A percentile compares a stretch with the other conserved stretches of the same genome.
These are phyloP conservation scores for Platysternon megacephalum DNA, from an alignment of 2,113 vertebrate genomes.

Conservation along the genomic window DNA sequence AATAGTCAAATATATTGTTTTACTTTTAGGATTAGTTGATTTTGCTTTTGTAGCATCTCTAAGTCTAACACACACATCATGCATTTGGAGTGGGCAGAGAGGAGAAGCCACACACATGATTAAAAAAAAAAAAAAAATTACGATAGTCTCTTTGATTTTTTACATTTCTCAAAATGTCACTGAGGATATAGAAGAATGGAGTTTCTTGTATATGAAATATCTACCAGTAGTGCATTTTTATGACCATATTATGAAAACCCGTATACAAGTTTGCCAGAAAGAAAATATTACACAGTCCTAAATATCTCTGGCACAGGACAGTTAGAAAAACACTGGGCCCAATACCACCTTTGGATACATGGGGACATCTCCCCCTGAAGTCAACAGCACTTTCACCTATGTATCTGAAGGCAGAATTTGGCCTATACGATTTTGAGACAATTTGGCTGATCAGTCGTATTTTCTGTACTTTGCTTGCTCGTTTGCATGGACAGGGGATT, in stretches of 20 bases:
- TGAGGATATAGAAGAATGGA: background rate
- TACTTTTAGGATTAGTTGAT: background rate
- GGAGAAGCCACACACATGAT: background rate
- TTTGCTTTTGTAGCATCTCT: background rate
- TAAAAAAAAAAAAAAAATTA: background rate
- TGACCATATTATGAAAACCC: background rate
- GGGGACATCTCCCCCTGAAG: background rate
- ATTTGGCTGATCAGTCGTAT: background rate
- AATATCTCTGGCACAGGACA: background rate
- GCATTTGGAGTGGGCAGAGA: background rate
- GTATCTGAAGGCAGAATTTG: background rate
- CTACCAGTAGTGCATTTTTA: background rate
- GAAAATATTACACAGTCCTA: background rate
- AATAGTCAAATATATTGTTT: slow-evolving; percentile 28
- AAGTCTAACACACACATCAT: background rate
- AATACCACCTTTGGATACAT: background rate
- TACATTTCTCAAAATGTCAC: background rate
- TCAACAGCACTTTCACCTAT: background rate
- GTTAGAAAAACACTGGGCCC: background rate
- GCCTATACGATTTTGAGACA: background rate
- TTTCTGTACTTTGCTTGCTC: background rate
- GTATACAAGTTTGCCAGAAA: background rate
- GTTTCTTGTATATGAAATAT: background rate
- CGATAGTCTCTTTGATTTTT: background rate
- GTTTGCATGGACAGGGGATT: background rate